Base-by-base conservation (phyloP, 2,113 vertebrate species). In the Prionailurus bengalensis region DNA sequence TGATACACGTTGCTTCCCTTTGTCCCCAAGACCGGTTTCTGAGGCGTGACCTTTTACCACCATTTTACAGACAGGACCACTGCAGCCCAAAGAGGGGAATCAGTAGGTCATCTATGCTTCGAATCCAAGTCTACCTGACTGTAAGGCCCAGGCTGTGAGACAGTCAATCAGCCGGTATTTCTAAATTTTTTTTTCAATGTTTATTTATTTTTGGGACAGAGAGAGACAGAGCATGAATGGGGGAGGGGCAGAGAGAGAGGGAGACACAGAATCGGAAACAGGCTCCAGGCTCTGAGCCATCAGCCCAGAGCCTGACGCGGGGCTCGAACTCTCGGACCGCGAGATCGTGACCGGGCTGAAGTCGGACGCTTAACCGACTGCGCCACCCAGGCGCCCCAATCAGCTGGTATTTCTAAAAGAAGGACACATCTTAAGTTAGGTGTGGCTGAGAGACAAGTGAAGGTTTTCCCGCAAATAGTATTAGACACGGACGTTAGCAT, bases 1-100 rank as follows among this genome's bases (percentile, higher is more conserved):
- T 0, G 2, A 17, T 36, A 31, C 3, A 0, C 4, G 7, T 8
- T 7, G 7, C 12, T 71, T 45, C 51, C 2, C 4, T 36, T 23
- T 9, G 27, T 33, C 81, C 48, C 66, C 5, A 45, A 0, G 2
- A 19, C 7, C 6, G 14, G 65, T 25, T 74, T 51, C 58, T 3
- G 3, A 25, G 39, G 63, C 4, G 36, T 0, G 1, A 31, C 2
- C n/a, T 36, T 29, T n/a, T 36, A 27, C 33, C 25, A 29, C 73
- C 53, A 27, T n/a, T 39, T 78, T 21, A 95, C 4, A 68, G 87
- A 29, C 3, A 80, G 19, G 7, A 31, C 21, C 68, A 55, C 29
- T 2, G 48, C 63, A 33, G 82, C 61, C 79, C n/a, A 21, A 3
- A 14, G 42, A 39, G 5, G 70, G 23, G 21, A 4, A 81, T 31